Evolutionary conservation across 2,113 vertebrate species (phyloP), one percentile per base, ranked within the genome.

Genomic region (Collichthys lucidus): DNA sequence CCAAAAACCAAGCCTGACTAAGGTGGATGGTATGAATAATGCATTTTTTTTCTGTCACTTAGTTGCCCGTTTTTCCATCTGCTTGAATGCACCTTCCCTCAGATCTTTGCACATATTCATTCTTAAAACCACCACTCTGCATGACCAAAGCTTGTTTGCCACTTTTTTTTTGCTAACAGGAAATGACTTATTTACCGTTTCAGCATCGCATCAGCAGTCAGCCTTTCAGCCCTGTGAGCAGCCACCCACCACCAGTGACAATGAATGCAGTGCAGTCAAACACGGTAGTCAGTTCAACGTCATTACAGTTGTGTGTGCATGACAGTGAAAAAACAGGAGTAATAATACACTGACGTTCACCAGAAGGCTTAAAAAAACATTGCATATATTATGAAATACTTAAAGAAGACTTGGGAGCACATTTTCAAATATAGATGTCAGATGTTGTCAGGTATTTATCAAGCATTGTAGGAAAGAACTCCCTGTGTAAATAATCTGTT

Each of bases 281-380:
- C 74, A 86, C 53, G 17, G 73, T 62, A 72, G 79, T 80, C 79
- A 57, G 52, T 92, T 89, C 92, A 93, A 91, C 84, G 94, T 94
- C 92, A 83, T 94, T 94, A 94, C 92, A 91, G 94, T 94, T 95
- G 92, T 95, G 95, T 95, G 95, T 97, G 97, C 96, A 97, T 98
- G 97, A 94, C 92, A 90, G 92, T 90, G 91, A 96, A 93, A 92
- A 95, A 56, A 95, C 94, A 95, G 94, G 94, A 40, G 57, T 59
- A 42, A 24, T 65, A 61, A 61, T 42, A 49, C 85, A 74, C 79
- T 78, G 6, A 52, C 52, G 63, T 59, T 75, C 87, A 84, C 88
- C 62, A 64, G 59, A 56, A 66, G 76, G 47, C 47, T 73, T 44
- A 79, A 76, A 87, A 64, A 82, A 53, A 16, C 11, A 62, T 61